Evolutionary conservation across 2,888 invertebrate genomes (phyloP), one percentile per base, ranked within the genome.

Genomic region (Seira ritae): DNA sequence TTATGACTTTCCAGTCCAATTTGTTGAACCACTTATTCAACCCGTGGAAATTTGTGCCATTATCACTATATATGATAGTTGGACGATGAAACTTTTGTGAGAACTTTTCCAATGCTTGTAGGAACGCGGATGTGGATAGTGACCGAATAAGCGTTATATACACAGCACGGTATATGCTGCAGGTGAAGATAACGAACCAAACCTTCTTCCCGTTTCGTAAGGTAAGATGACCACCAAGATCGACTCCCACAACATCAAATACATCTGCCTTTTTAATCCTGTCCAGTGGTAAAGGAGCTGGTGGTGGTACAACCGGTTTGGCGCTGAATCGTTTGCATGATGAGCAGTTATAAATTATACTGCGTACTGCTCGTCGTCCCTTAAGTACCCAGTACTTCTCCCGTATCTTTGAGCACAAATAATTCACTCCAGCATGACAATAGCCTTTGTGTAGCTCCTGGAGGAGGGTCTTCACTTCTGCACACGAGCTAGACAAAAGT

Each of bases 101-200:
- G n/a, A 71, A 71, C 20, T n/a, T 46, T 15, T 50, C 2, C 15
- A 71, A 15, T 3, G 15, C 17, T 15, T 22, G 4, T n/a, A 50
- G 20, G 23, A 71, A 22, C n/a, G 22, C 20, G 2, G 12, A 20
- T 1, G 70, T 19, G 8, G 20, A 6, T 15, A 71, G 55, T 0
- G 50, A 20, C 3, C 10, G 12, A 3, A 50, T 15, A 3, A 50
- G 12, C 3, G 3, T 15, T 8, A 50, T 8, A 15, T 71, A 50
- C 3, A 91, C 87, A 0, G 89, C 89, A 8, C 90, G 82, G 60
- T 90, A 91, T 0, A 90, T 87, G 0, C 90, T 90, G 88, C 91
- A 91, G 0, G 91, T 91, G 76, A 90, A 90, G 6, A 91, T 62
- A 15, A 87, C 85, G 12, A 91, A 87, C 89, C 90, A 91, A 12